Evolutionary conservation across 1,140 invertebrate genomes (phyloP).

Genomic region (Ylistrum balloti): DNA sequence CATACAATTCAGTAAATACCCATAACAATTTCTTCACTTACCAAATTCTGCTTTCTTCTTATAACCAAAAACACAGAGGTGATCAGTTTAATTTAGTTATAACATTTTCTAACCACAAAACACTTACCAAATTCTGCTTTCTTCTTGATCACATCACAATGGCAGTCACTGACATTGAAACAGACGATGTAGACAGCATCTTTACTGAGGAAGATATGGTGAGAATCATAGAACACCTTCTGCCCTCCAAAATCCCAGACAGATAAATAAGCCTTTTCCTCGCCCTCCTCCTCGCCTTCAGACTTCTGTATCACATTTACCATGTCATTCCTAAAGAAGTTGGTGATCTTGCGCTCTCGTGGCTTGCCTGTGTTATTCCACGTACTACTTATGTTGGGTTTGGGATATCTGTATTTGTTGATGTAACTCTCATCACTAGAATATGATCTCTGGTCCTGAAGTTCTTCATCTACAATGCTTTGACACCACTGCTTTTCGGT

Average conservation of each 20-base stretch:
- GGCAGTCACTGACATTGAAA: neutral
- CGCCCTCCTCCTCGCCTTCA: neutral
- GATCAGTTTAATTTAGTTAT: too few relatives aligned
- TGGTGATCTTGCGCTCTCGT: constrained; percentile 21
- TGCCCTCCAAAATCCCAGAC: neutral
- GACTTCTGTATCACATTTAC: constrained; percentile 18
- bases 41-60: too few relatives aligned
- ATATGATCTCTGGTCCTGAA: neutral
- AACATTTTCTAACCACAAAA: too few relatives aligned
- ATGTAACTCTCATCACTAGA: neutral
- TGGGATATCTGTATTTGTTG: neutral
- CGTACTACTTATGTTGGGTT: neutral
- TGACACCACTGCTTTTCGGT: neutral
- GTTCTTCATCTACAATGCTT: neutral
- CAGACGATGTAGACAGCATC: constrained; percentile 17
- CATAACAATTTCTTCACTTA: too few relatives aligned
- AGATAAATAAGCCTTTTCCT: neutral
- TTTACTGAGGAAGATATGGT: constrained; percentile 23
- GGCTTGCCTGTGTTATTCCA: constrained; percentile 8
- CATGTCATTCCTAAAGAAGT: constrained; percentile 28
- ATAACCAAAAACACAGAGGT: too few relatives aligned
- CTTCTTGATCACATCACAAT: neutral
- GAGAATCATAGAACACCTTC: constrained; percentile 7
- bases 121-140: neutral
- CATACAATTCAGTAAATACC: too few relatives aligned